phyloP scores from a whole-genome alignment of 2,888 invertebrate genomes.

The Torymus tubicola region DNA sequence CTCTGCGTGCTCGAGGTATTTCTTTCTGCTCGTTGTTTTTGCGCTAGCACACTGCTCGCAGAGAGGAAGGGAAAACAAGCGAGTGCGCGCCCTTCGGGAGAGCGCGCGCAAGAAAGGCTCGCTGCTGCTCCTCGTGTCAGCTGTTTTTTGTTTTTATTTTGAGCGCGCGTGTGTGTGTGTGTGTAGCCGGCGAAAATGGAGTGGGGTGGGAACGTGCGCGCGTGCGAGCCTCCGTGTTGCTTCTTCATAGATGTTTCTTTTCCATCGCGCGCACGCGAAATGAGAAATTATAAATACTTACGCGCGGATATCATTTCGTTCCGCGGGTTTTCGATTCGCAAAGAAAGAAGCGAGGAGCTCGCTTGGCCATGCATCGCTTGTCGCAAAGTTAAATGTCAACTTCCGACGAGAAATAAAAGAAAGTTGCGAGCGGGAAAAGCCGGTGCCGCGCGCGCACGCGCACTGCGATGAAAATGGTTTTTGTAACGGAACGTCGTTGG shows the following conservation, averaged over 20 bases:
- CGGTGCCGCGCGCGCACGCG: slow-evolving; percentile 6
- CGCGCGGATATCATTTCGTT: no score
- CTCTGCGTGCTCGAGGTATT: neutral
- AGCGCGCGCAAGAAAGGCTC: no score
- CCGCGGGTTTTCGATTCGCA: no score
- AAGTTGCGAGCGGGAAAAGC: slow-evolving; percentile 29
- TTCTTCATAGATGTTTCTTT: slow-evolving; percentile 6
- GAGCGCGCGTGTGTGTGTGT: neutral
- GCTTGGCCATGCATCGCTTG: neutral
- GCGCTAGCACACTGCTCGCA: neutral
- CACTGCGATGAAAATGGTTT: slow-evolving; percentile 40
- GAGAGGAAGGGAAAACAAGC: no score
- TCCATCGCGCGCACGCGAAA: neutral
- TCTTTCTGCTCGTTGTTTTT: neutral
- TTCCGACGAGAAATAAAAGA: slow-evolving; percentile 20
- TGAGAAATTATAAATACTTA: no score
- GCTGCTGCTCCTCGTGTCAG: neutral
- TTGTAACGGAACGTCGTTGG: slow-evolving; percentile 20
- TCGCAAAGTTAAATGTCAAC: slow-evolving; percentile 14
- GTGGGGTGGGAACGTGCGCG: neutral
- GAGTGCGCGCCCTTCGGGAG: no score
- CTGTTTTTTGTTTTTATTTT: slow-evolving; percentile 56
- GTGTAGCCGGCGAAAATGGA: slow-evolving; percentile 24
- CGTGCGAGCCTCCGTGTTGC: neutral
- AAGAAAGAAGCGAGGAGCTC: neutral